phyloP scores from a whole-genome alignment of 2,888 invertebrate genomes.

The Perizoma flavofasciatum region DNA sequence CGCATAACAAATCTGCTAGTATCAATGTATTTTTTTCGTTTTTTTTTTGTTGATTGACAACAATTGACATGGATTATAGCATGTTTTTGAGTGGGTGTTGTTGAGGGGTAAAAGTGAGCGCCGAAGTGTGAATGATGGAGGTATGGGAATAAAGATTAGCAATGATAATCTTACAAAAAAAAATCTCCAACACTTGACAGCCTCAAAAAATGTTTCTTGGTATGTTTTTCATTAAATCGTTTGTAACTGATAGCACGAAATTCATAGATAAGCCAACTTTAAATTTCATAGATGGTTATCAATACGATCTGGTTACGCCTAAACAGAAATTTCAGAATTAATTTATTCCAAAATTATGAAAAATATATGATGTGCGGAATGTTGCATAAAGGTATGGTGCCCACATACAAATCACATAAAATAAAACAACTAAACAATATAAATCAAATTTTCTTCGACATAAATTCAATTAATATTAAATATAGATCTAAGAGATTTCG shows the following conservation, averaged over 20 bases:
- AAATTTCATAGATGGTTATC: too few relatives aligned
- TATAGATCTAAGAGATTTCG: too few relatives aligned
- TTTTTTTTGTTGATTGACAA: constrained; percentile 27
- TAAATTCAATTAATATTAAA: too few relatives aligned
- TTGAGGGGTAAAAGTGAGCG: constrained; percentile 47
- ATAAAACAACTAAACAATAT: too few relatives aligned
- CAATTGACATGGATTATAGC: constrained; percentile 37
- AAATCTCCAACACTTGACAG: constrained; percentile 16
- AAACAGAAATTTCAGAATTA: too few relatives aligned
- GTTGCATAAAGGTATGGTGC: too few relatives aligned
- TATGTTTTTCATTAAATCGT: constrained; percentile 7
- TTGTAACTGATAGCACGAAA: background rate
- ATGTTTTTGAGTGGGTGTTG: constrained; percentile 42
- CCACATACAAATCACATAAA: too few relatives aligned
- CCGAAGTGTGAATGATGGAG: constrained; percentile 62
- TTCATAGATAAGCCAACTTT: too few relatives aligned
- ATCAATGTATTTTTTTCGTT: constrained; percentile 1
- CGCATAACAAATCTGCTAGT: constrained; percentile 2
- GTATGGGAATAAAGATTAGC: constrained; percentile 34
- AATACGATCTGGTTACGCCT: too few relatives aligned
- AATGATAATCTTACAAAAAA: constrained; percentile 22
- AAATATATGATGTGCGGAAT: too few relatives aligned
- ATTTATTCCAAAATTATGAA: too few relatives aligned
- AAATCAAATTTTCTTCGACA: too few relatives aligned
- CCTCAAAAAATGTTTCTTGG: constrained; percentile 6